These are phyloP conservation scores for Cloeon dipterum DNA, from an alignment of 2,888 invertebrate species.

Conservation along the genomic window DNA sequence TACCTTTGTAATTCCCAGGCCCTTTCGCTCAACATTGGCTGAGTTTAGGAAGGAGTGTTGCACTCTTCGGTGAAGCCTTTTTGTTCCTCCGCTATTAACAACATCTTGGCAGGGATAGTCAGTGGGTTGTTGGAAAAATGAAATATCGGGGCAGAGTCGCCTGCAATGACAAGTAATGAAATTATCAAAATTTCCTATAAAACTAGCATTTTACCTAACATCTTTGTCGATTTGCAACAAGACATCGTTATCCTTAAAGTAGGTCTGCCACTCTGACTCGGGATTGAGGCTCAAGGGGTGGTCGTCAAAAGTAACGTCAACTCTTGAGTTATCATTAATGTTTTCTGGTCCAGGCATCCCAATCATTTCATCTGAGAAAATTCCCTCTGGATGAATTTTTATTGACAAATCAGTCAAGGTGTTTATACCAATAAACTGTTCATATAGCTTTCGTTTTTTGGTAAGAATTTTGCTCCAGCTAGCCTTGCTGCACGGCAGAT, in stretches of 20 bases:
- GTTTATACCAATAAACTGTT: conserved; percentile 46
- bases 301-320: conserved; percentile 37
- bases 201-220: conserved; percentile 41
- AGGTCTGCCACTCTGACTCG: conserved; percentile 86
- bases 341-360: conserved; percentile 51
- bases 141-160: conserved; percentile 83
- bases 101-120: conserved; percentile 67
- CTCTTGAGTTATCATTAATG: conserved; percentile 22
- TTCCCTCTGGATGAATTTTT: not conserved
- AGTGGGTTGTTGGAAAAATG: conserved; percentile 90
- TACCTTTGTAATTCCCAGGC: conserved; percentile 77
- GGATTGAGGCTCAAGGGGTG: conserved; percentile 92
- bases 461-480: conserved; percentile 42
- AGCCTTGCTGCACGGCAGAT: conserved; percentile 44
- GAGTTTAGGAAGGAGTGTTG: conserved; percentile 66
- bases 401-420: not conserved
- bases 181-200: not conserved
- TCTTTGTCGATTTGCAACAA: conserved; percentile 95
- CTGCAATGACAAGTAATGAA: conserved; percentile 13
- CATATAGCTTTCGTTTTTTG: conserved; percentile 58
- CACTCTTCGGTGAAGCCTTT: conserved; percentile 70
- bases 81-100: conserved; percentile 56
- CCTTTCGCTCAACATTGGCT: conserved; percentile 69
- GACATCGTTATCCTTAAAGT: conserved; percentile 94
- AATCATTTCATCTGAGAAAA: conserved; percentile 54